Evolutionary conservation across 2,797 vertebrate genomes (phyloP), one percentile per base, ranked within the genome.

Genomic region (Crax fasciolata): DNA sequence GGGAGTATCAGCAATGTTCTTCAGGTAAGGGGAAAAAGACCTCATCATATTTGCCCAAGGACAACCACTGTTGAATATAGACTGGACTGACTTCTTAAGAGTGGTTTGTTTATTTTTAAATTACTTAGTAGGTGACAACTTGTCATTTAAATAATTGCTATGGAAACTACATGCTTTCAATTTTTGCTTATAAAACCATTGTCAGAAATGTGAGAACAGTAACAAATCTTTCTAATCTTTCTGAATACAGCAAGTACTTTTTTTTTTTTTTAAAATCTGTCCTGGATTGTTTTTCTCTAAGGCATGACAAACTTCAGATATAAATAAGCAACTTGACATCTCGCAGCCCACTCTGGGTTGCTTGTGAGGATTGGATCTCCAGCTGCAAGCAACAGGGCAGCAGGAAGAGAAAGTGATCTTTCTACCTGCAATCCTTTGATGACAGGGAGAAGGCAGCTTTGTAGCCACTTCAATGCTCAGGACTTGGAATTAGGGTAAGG

Each of bases 211-310:
- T 2, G 5, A 76, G 85, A 88, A 81, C 3, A 8, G 21, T 75
- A 65, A 70, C 66, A 51, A 88, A 76, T 65, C 93, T 35, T 27
- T 88, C 35, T 51, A 88, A 76, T 65, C 93, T 35, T 27, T 88
- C 35, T 51, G 18, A 88, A 46, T 91, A 54, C 5, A 72, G 38
- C 21, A 72, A 87, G 19, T 76, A 39, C 9, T 9, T 65, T 52
- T 38, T 62, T 38, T 9, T 62, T 89, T 61, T 14, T 10, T 23
- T 58, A 11, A 11, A 55, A 63, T 46, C 20, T 68, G 3, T 52
- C 46, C 54, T 76, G 27, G 20, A 10, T 73, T 93, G 27, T n/a
- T 94, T 92, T 87, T 93, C 43, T 91, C 27, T 27, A 66, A 86
- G 32, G 65, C 25, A 30, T 21, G 54, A 81, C 44, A 75, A 72